These are phyloP conservation scores for Bombus haemorrhoidalis DNA, from an alignment of 1,140 invertebrate species.

Conservation along the genomic window DNA sequence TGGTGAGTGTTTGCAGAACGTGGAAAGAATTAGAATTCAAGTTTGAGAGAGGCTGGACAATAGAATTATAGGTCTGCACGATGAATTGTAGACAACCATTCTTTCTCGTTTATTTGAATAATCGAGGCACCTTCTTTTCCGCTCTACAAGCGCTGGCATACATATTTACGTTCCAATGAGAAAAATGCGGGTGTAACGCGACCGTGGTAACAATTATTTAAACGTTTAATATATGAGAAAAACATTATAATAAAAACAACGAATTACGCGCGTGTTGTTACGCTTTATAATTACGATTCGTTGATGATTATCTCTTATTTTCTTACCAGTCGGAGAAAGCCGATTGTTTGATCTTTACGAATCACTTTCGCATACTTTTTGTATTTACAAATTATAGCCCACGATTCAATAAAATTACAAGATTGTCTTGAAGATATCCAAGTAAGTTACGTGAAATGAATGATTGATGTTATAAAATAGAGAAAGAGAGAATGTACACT, in stretches of 20 bases:
- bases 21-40: not conserved
- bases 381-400: not conserved
- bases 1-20: not conserved
- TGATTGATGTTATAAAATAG: not conserved
- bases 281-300: not conserved
- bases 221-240: not conserved
- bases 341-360: not conserved
- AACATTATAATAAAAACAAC: constrained; percentile 7
- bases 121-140: constrained; percentile 10
- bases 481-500: too few species aligned
- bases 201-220: constrained; percentile 25
- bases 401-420: not conserved
- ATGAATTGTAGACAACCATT: not conserved
- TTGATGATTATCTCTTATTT: not conserved
- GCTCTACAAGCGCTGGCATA: constrained; percentile 37
- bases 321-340: not conserved
- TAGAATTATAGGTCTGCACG: not conserved
- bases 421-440: not conserved
- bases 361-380: constrained; percentile 3
- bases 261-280: not conserved
- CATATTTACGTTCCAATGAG: not conserved
- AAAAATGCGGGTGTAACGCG: constrained; percentile 13
- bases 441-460: too few species aligned
- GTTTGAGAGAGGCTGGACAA: not conserved
- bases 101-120: constrained; percentile 9